These are phyloP conservation scores for Megaleporinus macrocephalus DNA, from an alignment of 2,113 vertebrate genomes.

Conservation along the genomic window DNA sequence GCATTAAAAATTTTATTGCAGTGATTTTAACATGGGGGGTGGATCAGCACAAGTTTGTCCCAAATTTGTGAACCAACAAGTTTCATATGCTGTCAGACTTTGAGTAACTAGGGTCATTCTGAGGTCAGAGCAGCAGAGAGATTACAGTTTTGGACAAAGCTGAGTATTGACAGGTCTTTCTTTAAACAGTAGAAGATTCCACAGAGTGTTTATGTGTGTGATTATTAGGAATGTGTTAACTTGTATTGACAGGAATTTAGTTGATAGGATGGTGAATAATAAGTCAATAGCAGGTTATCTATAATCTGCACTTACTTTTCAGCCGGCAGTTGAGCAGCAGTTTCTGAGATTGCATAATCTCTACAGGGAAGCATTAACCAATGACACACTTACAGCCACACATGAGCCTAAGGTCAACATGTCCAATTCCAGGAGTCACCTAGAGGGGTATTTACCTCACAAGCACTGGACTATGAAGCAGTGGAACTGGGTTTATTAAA, in stretches of 20 bases:
- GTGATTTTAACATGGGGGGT: neutral
- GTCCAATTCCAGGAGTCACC: no score
- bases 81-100: neutral
- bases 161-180: neutral
- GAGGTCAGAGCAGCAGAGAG: neutral
- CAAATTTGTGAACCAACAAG: neutral
- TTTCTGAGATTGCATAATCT: neutral
- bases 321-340: neutral
- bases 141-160: neutral
- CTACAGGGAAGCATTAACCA: neutral
- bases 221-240: neutral
- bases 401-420: no score
- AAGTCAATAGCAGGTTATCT: neutral
- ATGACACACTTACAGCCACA: no score
- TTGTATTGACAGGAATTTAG: neutral
- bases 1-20: slow-evolving; percentile 25
- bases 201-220: no score
- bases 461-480: neutral
- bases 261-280: neutral
- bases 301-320: neutral
- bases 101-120: neutral
- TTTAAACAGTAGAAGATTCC: neutral
- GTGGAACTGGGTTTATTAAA: neutral
- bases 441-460: no score
- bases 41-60: neutral